These are phyloP conservation scores for Habropoda laboriosa DNA, from an alignment of 1,140 invertebrate species.

Conservation along the genomic window DNA sequence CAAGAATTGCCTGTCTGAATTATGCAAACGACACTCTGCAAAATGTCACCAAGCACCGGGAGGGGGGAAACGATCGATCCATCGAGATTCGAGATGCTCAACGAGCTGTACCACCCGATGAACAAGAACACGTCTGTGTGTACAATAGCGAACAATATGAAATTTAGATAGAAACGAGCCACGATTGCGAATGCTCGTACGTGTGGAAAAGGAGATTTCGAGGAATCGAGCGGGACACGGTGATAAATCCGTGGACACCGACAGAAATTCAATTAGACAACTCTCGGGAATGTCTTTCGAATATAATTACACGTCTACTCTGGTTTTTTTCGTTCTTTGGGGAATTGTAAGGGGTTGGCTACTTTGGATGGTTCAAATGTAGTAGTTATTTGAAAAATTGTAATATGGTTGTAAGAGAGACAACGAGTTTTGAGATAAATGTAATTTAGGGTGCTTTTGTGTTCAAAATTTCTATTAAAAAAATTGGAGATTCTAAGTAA, in stretches of 20 bases:
- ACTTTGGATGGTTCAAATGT: too few relatives aligned
- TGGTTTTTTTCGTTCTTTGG: too few relatives aligned
- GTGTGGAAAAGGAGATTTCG: constrained; percentile 19
- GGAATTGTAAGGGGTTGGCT: too few relatives aligned
- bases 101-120: constrained; percentile 39
- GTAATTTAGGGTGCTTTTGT: too few relatives aligned
- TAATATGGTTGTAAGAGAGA: too few relatives aligned
- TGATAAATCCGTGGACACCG: neutral
- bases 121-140: neutral
- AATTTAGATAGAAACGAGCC: constrained; percentile 8
- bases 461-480: too few relatives aligned
- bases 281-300: neutral
- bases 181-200: constrained; percentile 2
- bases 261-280: neutral
- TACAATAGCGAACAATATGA: constrained; percentile 21
- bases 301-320: constrained; percentile 26
- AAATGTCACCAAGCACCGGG: constrained; percentile 71
- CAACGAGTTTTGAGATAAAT: too few relatives aligned
- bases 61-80: constrained; percentile 67
- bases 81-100: constrained; percentile 55
- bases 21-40: constrained; percentile 70
- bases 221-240: neutral
- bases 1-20: constrained; percentile 58
- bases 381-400: too few relatives aligned
- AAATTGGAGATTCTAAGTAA: too few relatives aligned